Base-by-base conservation (phyloP, 2,888 invertebrate genomes). In the Torymus tubicola region DNA sequence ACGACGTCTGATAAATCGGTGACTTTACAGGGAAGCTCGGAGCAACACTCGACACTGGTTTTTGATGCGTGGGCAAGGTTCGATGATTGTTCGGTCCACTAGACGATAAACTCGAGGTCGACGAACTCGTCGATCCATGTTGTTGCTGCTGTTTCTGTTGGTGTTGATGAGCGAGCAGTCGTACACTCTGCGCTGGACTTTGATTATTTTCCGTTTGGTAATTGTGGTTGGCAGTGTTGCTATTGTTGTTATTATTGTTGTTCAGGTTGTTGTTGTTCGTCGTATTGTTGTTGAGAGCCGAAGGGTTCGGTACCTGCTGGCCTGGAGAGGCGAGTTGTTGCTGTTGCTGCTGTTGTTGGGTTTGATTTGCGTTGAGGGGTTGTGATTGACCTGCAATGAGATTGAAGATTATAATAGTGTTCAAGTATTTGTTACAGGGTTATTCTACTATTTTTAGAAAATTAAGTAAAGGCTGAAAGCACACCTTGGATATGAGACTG, bases 31-130 rank as follows among this genome's bases (percentile, higher is more conserved):
- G 93, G 91, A 95, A 94, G 86, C 93, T 94, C 83, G 96, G 96
- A 84, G 96, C 96, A 83, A 96, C 96, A 91, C 96, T 96, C 90
- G 96, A 96, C 84, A 96, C 95, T 82, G 96, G 96, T 91, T 96
- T 96, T 93, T 96, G 94, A 88, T 93, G 93, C 85, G 91, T 92
- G 52, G 87, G 87, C 8, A 87, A 77, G 75, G 87, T 89, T 61
- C 89, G 84, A 61, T 88, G 88, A 79, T 87, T 87, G 67, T 61
- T 81, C 24, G 71, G 75, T 52, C 53, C 74, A 18, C n/a, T 81
- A 2, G 78, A 78, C 18, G 90, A 90, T 16, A 90, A 86, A 21
- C 91, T 91, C 21, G 91, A 91, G 78, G 88, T 91, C 18, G 86
- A 85, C 10, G 92, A 89, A 85, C 91, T 92, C 18, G 92, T 92